Base-by-base conservation (phyloP, 2,888 invertebrate species). In the Zaprionus lineosus region DNA sequence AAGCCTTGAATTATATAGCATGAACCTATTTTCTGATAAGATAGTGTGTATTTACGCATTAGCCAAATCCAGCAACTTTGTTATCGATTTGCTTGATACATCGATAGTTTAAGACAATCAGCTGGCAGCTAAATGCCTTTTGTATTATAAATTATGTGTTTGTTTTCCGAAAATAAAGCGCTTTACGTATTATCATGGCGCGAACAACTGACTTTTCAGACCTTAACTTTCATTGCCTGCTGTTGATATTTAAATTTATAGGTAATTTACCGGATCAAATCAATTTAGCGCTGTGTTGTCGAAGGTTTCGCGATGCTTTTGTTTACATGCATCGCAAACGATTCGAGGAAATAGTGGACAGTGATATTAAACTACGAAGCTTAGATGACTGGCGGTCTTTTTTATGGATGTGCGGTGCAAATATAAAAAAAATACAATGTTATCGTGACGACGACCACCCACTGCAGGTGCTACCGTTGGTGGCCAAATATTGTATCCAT, bases 331-430 rank as follows among this genome's bases (percentile, higher is more conserved):
- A 74, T n/a, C 69, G 63, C 5, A 29, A 51, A 2, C 66, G 64
- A 31, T 78, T 74, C 21, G 53, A 59, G 5, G 55, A 74, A 24
- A 61, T 78, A 1, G 50, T 63, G n/a, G 78, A 78, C 41, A 69
- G 50, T 14, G 75, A 78, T 2, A 63, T 69, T 1, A 74, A 70
- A 19, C 29, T 78, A 0, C 61, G 56, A 5, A 78, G 39, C 37
- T 36, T 74, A 3, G 82, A 78, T 16, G 78, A 73, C 11, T 78
- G 78, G 82, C 78, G 69, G 29, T 64, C 69, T 4, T 78, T 78
- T 29, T 15, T 78, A 1, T 78, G 75, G 82, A 63, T 78, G 29
- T 78, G 78, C 12, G 78, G 78, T 8, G 39, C 28, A 2, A 74
- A 73, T 40, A 62, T 78, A 1, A 61, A 65, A 7, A 40, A 26